Evolutionary conservation across 2,888 invertebrate species (phyloP).

Genomic region (Drosophila limbata): DNA sequence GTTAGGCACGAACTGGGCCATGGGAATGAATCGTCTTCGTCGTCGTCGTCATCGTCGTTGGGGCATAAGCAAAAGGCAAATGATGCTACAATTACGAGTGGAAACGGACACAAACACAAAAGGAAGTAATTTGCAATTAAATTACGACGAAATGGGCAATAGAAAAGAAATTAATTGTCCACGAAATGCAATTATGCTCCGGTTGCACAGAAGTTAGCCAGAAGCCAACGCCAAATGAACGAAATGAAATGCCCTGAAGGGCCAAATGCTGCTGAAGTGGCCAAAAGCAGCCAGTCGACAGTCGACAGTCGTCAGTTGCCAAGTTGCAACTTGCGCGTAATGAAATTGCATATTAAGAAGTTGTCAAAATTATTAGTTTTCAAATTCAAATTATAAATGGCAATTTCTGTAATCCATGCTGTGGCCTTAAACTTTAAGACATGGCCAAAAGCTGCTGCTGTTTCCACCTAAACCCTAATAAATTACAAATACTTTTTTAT

Average conservation of each 20-base stretch:
- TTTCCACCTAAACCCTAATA: conserved; percentile 56
- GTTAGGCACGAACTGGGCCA: conserved; percentile 48
- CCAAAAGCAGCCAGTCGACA: conserved; percentile 13
- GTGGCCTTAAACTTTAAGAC: conserved; percentile 13
- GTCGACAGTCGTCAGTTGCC: conserved; percentile 29
- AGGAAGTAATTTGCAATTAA: conserved; percentile 86
- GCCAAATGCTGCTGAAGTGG: conserved; percentile 31
- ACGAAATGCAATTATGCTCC: conserved; percentile 86
- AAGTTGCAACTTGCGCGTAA: conserved; percentile 37
- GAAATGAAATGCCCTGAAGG: conserved; percentile 43
- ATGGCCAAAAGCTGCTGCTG: background rate
- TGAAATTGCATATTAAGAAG: conserved; percentile 70
- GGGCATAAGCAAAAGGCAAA: conserved; percentile 70
- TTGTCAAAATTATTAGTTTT: conserved; percentile 71
- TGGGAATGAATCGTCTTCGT: conserved; percentile 12
- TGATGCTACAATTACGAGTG: conserved; percentile 75
- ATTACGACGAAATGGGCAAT: conserved; percentile 85
- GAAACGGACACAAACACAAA: conserved; percentile 69
- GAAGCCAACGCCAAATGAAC: conserved; percentile 23
- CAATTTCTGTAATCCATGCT: conserved; percentile 18
- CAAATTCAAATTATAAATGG: conserved; percentile 42
- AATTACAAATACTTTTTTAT: conserved; percentile 75
- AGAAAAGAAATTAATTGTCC: conserved; percentile 86
- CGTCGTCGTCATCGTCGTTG: conserved; percentile 31
- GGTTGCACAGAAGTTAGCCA: conserved; percentile 57